Evolutionary conservation across 2,888 invertebrate species (phyloP).

Genomic region (Lepidocyrtinus sp.): DNA sequence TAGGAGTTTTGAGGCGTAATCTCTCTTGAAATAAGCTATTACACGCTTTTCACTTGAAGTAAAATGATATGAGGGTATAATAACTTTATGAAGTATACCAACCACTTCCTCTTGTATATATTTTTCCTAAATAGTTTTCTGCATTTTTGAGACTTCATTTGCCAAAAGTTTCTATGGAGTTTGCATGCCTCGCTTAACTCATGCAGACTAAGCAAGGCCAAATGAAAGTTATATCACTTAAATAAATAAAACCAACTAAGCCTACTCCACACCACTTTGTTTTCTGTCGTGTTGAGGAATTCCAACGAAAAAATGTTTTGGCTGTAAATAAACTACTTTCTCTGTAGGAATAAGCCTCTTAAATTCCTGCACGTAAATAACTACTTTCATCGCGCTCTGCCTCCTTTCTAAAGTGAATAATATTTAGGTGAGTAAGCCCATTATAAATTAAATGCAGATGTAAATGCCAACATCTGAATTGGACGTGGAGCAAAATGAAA

Average conservation of each 20-base stretch:
- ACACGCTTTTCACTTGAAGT: conserved; percentile 29
- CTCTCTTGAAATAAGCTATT: conserved; percentile 59
- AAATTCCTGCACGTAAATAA: conserved; percentile 50
- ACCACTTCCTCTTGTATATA: too few relatives aligned
- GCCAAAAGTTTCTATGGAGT: conserved; percentile 44
- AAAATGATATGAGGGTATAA: conserved; percentile 51
- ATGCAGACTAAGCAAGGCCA: conserved; percentile 19
- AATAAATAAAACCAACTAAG: conserved; percentile 33
- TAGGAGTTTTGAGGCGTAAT: too few relatives aligned
- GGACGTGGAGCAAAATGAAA: conserved; percentile 34
- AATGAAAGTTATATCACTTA: conserved; percentile 38
- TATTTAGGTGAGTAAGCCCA: conserved; percentile 40
- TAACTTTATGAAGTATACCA: conserved; percentile 44
- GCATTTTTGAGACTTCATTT: conserved; percentile 41
- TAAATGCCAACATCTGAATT: conserved; percentile 43
- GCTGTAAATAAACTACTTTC: conserved; percentile 37
- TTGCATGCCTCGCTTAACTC: not conserved
- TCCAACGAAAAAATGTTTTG: too few relatives aligned
- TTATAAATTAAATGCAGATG: conserved; percentile 50
- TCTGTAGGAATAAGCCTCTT: conserved; percentile 29
- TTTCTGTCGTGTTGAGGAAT: not conserved
- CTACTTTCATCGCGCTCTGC: conserved; percentile 18
- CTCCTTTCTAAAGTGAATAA: not conserved
- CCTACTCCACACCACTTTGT: conserved; percentile 13
- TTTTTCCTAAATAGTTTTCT: conserved; percentile 34